Conservation (phyloP, 2,113 vertebrate genomes). For the Melanerpes formicivorus region DNA sequence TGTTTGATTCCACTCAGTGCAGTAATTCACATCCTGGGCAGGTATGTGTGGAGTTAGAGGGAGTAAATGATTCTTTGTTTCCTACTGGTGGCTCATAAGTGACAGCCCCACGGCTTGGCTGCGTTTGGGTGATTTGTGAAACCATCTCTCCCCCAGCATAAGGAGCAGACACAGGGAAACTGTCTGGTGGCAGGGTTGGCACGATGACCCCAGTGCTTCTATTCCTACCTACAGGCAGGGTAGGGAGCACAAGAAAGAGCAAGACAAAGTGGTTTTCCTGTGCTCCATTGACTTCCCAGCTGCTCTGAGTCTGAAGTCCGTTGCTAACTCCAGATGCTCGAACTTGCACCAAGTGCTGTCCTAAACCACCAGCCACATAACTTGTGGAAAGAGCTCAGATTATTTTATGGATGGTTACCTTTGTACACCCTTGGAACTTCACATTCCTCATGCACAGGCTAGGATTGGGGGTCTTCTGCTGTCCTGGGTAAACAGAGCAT, state of each 20-base stretch:
- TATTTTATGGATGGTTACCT: conserved; percentile 55
- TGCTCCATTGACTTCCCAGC: conserved; percentile 37
- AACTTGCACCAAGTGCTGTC: not conserved
- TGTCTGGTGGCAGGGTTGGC: not conserved
- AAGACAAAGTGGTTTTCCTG: conserved; percentile 1
- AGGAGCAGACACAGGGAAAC: not conserved
- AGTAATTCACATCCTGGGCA: not conserved
- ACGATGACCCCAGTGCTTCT: not conserved
- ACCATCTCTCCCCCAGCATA: not conserved
- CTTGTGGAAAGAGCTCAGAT: conserved; percentile 22
- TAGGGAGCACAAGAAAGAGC: not conserved
- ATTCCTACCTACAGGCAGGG: not conserved
- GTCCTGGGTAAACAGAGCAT: conserved; percentile 50
- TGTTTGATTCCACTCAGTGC: not conserved
- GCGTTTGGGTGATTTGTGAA: not conserved
- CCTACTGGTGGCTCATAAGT: not conserved
- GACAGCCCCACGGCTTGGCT: not conserved
- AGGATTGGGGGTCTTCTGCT: conserved; percentile 16
- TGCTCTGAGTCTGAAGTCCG: conserved; percentile 11
- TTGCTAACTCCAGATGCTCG: conserved; percentile 37
- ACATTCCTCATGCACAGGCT: conserved; percentile 16
- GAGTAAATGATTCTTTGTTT: not conserved
- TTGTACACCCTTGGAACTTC: conserved; percentile 25
- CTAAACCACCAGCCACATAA: not conserved
- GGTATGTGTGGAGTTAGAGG: not conserved